Evolutionary conservation across 2,113 vertebrate species (phyloP).

Genomic region (Tachuris rubrigastra): DNA sequence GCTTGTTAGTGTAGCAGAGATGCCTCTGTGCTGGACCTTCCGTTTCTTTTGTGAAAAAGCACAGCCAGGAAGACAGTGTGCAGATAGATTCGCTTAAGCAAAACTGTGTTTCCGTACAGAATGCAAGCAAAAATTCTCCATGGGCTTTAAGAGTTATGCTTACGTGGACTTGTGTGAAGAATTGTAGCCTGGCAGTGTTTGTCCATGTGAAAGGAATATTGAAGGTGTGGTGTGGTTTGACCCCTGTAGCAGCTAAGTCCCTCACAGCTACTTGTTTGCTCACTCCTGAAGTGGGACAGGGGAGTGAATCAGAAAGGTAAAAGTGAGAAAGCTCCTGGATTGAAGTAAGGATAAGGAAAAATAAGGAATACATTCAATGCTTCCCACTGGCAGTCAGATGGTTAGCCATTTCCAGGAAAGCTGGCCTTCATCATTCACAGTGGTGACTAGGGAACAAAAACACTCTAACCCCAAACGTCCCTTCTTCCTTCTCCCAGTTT

Average conservation of each 20-base stretch:
- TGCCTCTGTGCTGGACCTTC: background rate
- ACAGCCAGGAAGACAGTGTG: background rate
- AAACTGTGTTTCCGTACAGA: background rate
- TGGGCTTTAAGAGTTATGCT: background rate
- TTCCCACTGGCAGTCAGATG: background rate
- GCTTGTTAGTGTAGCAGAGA: background rate
- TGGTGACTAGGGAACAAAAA: background rate
- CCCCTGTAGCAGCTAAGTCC: background rate
- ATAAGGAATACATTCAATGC: background rate
- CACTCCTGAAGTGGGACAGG: rapidly evolving
- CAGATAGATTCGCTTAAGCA: background rate
- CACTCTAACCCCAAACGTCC: background rate
- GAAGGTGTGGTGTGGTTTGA: background rate
- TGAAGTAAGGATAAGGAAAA: background rate
- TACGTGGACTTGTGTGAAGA: background rate
- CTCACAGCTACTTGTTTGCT: rapidly evolving
- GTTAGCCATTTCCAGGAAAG: background rate
- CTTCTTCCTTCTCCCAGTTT: background rate
- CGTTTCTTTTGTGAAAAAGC: background rate
- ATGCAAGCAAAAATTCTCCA: background rate
- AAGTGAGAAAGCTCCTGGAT: background rate
- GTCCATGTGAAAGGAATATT: background rate
- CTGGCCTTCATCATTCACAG: background rate
- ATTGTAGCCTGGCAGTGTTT: background rate
- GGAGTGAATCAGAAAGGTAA: background rate